Evolutionary conservation across 2,113 vertebrate genomes (phyloP).

Genomic region (Ammodytes dubius): DNA sequence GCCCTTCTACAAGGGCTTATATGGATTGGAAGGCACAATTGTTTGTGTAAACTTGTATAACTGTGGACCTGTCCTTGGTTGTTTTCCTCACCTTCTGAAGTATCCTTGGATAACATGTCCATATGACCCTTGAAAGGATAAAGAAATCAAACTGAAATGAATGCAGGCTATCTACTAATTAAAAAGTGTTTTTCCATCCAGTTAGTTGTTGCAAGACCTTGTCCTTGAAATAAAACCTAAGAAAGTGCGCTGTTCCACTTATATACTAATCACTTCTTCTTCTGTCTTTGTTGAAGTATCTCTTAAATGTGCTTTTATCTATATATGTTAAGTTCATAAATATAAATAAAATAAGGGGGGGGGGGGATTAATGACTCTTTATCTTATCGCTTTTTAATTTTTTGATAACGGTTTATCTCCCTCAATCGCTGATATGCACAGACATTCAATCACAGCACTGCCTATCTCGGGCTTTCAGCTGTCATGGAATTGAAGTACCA

Average conservation of each 20-base stretch:
- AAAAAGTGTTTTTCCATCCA: constrained; percentile 7
- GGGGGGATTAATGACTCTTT: constrained; percentile 27
- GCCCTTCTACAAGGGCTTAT: not conserved
- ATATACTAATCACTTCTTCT: not conserved
- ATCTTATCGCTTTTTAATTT: not conserved
- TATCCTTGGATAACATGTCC: not conserved
- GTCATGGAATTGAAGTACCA: too few relatives aligned
- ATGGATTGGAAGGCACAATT: not conserved
- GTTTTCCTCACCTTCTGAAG: not conserved
- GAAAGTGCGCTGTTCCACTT: not conserved
- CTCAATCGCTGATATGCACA: constrained; percentile 1
- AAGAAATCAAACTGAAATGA: constrained; percentile 19
- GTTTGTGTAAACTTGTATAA: not conserved
- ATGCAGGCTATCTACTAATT: constrained; percentile 6
- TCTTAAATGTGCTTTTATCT: not conserved
- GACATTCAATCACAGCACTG: not conserved
- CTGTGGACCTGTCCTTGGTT: not conserved
- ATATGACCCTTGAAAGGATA: constrained; percentile 14
- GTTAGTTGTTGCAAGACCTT: not conserved
- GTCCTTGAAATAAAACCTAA: not conserved
- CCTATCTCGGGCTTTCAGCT: constrained; percentile 28
- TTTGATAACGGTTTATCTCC: not conserved
- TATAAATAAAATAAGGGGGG: not conserved
- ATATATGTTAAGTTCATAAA: not conserved
- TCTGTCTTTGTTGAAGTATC: not conserved